Percentiles rank a stretch among this genome's conserved stretches.
phyloP scores from a whole-genome alignment of 2,113 vertebrate genomes.

The Hystrix brachyura region DNA sequence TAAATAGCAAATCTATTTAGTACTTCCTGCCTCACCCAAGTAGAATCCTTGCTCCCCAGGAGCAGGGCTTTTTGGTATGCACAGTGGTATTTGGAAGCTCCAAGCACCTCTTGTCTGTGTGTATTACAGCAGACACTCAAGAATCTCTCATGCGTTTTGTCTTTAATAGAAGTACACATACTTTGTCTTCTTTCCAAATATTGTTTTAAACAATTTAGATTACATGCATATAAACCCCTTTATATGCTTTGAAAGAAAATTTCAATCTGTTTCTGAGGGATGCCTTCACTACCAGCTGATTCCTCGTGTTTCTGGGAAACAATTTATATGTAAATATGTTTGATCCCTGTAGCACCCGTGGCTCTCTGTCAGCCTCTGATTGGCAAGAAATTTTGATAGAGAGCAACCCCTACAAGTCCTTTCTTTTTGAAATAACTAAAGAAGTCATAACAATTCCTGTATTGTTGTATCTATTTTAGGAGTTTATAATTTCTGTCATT shows the following conservation, averaged over 20 bases:
- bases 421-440: conserved; percentile 24
- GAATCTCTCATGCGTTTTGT: neutral
- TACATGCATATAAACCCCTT: conserved; percentile 41
- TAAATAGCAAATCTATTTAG: conserved; percentile 72
- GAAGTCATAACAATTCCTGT: conserved; percentile 7
- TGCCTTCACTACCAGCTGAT: neutral
- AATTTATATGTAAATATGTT: conserved; percentile 80
- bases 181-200: conserved; percentile 51
- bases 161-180: conserved; percentile 14
- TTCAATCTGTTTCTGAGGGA: conserved; percentile 55
- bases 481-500: neutral
- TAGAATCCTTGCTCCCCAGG: neutral
- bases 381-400: conserved; percentile 63
- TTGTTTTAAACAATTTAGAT: conserved; percentile 66
- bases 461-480: conserved; percentile 49
- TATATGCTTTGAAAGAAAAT: conserved; percentile 51
- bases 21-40: neutral
- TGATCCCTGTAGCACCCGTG: neutral
- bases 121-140: neutral
- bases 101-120: neutral
- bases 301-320: conserved; percentile 68
- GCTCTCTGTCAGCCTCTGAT: conserved; percentile 44
- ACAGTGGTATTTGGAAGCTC: neutral
- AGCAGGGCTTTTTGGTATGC: neutral
- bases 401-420: neutral